Base-by-base conservation (phyloP, 2,797 vertebrate species). In the Lates japonicus region DNA sequence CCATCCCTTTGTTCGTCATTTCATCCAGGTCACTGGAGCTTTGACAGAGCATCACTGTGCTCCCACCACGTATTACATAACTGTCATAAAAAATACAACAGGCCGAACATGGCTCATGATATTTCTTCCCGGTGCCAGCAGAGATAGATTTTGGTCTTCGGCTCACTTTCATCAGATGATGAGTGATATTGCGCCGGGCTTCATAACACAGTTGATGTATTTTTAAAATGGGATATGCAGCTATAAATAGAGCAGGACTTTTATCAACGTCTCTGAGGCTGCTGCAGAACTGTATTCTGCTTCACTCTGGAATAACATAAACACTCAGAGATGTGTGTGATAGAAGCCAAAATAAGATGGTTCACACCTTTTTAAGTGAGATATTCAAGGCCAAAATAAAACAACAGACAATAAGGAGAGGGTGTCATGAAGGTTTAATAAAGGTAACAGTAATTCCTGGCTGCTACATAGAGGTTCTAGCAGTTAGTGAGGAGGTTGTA, bases 211-310 rank as follows among this genome's bases (percentile, higher is more conserved):
- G 65, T 42, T 83, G 81, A 88, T 84, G 83, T 87, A 74, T 88
- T 86, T 87, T 88, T 82, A 76, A 88, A 87, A 75, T 65, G n/a
- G 39, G 78, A 74, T 60, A n/a, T 3, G 69, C 25, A 54, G 78
- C 73, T 91, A 82, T 63, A 80, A 90, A 89, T 87, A 87, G 89
- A 78, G 13, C 62, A 39, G 49, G 29, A 63, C 65, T 68, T 78
- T 65, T 70, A 11, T 78, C 59, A 67, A 19, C 19, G 55, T 66
- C 11, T 64, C 7, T 4, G 51, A 62, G 17, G 73, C 51, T 58
- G 66, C 80, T 61, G 77, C 62, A 61, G 52, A 70, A 49, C 48
- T 9, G 31, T 9, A 0, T 39, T 31, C 54, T 19, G 70, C 57
- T 72, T 33, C n/a, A 17, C 68, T 71, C 37, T 41, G 70, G 25